Conservation (phyloP, 2,113 vertebrate species). For the Grammomys dolichurus region DNA sequence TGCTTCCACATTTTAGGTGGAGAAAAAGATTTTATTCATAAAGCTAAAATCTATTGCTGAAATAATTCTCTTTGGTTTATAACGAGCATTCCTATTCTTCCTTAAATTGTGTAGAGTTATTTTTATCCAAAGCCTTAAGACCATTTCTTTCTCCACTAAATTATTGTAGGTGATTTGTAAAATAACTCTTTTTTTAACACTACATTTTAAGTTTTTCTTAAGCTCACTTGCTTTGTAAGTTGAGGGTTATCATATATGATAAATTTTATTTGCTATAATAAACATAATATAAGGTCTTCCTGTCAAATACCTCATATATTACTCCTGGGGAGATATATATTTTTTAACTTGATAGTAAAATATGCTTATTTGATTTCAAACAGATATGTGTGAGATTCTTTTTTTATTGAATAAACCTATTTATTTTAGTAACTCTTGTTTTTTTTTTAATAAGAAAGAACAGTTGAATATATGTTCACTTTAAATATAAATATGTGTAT, state of each 20-base stretch:
- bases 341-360: neutral
- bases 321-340: neutral
- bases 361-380: neutral
- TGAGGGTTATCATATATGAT: neutral
- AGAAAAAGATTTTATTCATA: neutral
- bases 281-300: neutral
- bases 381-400: neutral
- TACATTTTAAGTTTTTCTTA: neutral
- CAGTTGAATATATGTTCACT: neutral
- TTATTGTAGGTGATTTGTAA: neutral
- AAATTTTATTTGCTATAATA: neutral
- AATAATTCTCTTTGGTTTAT: neutral
- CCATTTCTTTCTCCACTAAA: neutral
- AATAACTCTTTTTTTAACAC: neutral
- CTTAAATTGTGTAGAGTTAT: neutral
- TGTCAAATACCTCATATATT: neutral
- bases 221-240: neutral
- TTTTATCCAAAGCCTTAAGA: neutral
- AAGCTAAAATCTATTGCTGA: neutral
- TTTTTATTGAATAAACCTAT: too few relatives aligned
- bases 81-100: too few relatives aligned
- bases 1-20: neutral
- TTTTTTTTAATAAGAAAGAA: too few relatives aligned
- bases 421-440: too few relatives aligned
- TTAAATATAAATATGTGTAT: neutral